Conservation (phyloP, 2,797 vertebrate genomes). For the Atherinosoma microstoma region DNA sequence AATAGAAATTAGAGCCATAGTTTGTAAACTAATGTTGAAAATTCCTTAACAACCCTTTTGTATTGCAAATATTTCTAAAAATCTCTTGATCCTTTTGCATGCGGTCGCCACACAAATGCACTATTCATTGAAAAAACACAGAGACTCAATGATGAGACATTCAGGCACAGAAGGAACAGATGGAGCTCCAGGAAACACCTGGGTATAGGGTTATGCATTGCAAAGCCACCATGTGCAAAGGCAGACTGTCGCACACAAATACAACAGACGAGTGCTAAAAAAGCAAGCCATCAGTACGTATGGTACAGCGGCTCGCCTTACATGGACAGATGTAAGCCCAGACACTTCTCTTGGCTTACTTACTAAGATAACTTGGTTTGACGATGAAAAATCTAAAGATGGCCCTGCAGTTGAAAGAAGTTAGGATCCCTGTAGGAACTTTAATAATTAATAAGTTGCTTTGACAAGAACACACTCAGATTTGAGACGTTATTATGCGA, state of each 20-base stretch:
- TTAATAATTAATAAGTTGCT: neutral
- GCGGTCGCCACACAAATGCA: neutral
- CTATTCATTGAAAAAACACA: neutral
- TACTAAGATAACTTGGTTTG: neutral
- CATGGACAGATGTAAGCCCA: neutral
- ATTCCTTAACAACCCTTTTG: neutral
- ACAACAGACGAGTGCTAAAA: neutral
- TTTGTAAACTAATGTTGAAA: too few relatives aligned
- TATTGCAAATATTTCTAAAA: neutral
- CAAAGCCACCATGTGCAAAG: slow-evolving; percentile 49
- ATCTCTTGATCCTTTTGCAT: neutral
- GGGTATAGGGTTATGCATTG: slow-evolving; percentile 51
- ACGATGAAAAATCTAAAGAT: neutral
- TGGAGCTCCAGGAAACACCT: slow-evolving; percentile 71
- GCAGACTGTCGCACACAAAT: slow-evolving; percentile 39
- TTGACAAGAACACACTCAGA: neutral
- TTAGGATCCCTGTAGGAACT: neutral
- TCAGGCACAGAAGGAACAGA: slow-evolving; percentile 61
- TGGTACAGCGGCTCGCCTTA: slow-evolving; percentile 3
- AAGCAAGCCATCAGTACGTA: neutral
- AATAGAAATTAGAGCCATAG: neutral
- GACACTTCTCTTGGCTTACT: neutral
- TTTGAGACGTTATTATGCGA: neutral
- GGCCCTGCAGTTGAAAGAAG: neutral
- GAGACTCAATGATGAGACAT: slow-evolving; percentile 36